Percentiles rank a stretch among this genome's conserved stretches.
phyloP scores from a whole-genome alignment of 2,113 vertebrate species.

The Meriones unguiculatus region DNA sequence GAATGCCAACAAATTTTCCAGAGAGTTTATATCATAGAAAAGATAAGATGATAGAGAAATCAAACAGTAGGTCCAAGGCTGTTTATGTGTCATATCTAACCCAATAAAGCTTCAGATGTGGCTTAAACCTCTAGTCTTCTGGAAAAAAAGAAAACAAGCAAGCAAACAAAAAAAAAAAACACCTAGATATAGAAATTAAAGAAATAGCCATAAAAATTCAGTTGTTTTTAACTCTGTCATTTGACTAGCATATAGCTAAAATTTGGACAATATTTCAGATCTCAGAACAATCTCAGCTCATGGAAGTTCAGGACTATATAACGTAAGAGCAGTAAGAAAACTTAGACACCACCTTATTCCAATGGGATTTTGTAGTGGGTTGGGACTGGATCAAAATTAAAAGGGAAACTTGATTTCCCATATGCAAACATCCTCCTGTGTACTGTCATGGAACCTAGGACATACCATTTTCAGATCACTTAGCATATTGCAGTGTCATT shows the following conservation, averaged over 20 bases:
- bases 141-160: background rate
- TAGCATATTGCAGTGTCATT: constrained; percentile 50
- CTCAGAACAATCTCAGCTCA: background rate
- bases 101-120: background rate
- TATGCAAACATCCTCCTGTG: constrained; percentile 47
- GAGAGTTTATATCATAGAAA: background rate
- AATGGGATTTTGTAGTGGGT: constrained; percentile 5
- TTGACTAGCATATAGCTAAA: constrained; percentile 12
- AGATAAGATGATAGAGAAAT: background rate
- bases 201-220: background rate
- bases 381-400: constrained; percentile 29
- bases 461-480: constrained; percentile 58
- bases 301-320: background rate
- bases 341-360: background rate
- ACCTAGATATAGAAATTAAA: background rate
- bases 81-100: background rate
- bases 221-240: background rate
- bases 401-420: constrained; percentile 36
- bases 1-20: constrained; percentile 34
- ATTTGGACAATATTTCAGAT: constrained; percentile 38
- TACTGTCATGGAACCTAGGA: background rate
- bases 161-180: background rate
- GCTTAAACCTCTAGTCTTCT: background rate
- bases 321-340: background rate
- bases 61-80: background rate